Base-by-base conservation (phyloP, 2,888 invertebrate genomes). In the Neria commutata region DNA sequence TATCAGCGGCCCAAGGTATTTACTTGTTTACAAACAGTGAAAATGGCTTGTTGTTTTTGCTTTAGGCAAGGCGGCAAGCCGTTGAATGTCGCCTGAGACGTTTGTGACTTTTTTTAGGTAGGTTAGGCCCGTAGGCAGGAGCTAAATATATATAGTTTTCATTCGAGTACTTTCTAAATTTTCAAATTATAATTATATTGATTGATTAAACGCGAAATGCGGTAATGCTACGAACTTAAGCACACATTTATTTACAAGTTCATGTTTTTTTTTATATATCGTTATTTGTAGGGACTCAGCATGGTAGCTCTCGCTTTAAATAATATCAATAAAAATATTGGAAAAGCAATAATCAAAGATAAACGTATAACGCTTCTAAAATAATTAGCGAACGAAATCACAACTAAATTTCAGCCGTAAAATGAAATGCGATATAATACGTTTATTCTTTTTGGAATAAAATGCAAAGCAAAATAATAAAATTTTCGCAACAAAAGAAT, bases 1-100 rank as follows among this genome's bases (percentile, higher is more conserved):
- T 75, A 69, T 65, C 73, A 58, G 63, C 61, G 24, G 66, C 67
- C 60, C 81, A 81, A 81, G 81, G 81, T 81, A 81, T 78, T 76
- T 78, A 75, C 72, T 76, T 73, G 62, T 71, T 70, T 65, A n/a
- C n/a, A n/a, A n/a, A n/a, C n/a, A n/a, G n/a, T n/a, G 6, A 29
- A 29, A n/a, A n/a, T n/a, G n/a, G n/a, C 29, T 29, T 29, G 11
- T 29, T 29, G 29, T 29, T 8, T 8, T 6, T 11, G 29, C 11
- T 29, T 11, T 8, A 8, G 37, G 6, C n/a, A 8, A 37, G 37
- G n/a, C 4, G n/a, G 37, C 8, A n/a, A 14, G n/a, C 37, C 37
- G 4, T 8, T n/a, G n/a, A n/a, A 37, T n/a, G 6, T 6, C 37
- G n/a, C n/a, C n/a, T n/a, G 37, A 37, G n/a, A n/a, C 37, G 37